A percentile compares a stretch with the other conserved stretches of the same genome.
These are phyloP conservation scores for Burhinus bistriatus DNA, from an alignment of 2,113 vertebrate genomes.

Conservation along the genomic window DNA sequence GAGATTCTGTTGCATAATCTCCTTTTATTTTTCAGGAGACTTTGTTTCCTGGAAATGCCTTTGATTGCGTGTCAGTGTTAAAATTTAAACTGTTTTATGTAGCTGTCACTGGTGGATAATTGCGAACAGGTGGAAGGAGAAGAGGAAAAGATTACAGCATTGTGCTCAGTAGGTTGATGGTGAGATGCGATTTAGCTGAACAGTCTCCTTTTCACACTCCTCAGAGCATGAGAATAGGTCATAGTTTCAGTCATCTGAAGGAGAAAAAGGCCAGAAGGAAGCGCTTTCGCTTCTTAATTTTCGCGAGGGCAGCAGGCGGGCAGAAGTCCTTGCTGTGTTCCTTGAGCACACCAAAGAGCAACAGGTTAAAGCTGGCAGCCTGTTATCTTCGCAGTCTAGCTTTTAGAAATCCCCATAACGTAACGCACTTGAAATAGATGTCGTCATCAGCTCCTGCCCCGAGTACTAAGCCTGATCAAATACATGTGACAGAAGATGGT, in stretches of 20 bases:
- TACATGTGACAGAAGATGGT: constrained; percentile 78
- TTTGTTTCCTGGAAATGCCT: constrained; percentile 55
- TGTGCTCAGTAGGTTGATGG: constrained; percentile 19
- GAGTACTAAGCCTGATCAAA: constrained; percentile 69
- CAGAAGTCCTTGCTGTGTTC: background rate
- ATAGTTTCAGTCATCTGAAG: background rate
- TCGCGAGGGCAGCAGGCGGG: background rate
- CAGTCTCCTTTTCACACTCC: constrained; percentile 14
- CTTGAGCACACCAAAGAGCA: constrained; percentile 48
- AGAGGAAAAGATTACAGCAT: constrained; percentile 49
- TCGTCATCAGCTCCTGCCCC: constrained; percentile 74
- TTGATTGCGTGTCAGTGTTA: constrained; percentile 48
- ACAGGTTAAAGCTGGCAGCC: constrained; percentile 62
- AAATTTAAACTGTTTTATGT: constrained; percentile 37
- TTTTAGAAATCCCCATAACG: constrained; percentile 76
- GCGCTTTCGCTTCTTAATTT: background rate
- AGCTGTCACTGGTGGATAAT: constrained; percentile 59
- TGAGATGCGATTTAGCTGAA: constrained; percentile 24
- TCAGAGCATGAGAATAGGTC: background rate
- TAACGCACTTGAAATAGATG: constrained; percentile 86
- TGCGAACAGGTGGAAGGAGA: constrained; percentile 55
- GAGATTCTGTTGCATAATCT: constrained; percentile 59
- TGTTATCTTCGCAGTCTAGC: constrained; percentile 69
- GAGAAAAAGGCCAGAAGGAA: background rate
- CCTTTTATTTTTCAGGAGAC: constrained; percentile 49